Conservation (phyloP, 1,140 invertebrate species). For the Aphis gossypii region DNA sequence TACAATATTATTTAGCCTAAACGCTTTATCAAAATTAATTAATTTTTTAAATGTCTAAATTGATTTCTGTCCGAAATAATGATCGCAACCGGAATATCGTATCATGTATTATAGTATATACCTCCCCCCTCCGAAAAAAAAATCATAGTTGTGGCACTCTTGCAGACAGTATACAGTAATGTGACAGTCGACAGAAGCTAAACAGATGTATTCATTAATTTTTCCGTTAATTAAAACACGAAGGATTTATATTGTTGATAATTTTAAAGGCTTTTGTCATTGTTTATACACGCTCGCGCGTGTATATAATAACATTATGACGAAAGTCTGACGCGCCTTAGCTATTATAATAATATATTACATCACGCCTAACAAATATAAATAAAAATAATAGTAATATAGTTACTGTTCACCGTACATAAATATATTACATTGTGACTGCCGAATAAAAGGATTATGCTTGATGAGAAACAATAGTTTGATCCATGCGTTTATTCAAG, state of each 20-base stretch:
- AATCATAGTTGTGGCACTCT: neutral
- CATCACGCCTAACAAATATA: neutral
- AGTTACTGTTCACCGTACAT: neutral
- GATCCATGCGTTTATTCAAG: neutral
- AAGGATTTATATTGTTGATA: neutral
- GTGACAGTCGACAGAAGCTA: neutral
- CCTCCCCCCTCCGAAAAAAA: no score
- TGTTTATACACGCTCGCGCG: neutral
- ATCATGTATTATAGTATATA: neutral
- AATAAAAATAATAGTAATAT: slow-evolving; percentile 8
- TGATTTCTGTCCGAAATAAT: neutral
- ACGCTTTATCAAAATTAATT: neutral
- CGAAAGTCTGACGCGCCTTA: neutral
- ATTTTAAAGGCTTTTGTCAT: slow-evolving; percentile 4
- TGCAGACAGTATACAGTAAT: neutral
- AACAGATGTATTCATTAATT: slow-evolving; percentile 28
- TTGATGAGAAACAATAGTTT: neutral
- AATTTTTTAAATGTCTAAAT: neutral
- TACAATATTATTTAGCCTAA: neutral
- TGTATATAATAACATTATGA: neutral
- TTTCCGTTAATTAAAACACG: slow-evolving; percentile 23
- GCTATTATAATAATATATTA: slow-evolving; percentile 22
- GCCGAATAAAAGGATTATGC: slow-evolving; percentile 8
- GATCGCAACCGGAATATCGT: neutral
- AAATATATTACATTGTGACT: neutral